phyloP scores from a whole-genome alignment of 1,140 invertebrate species.

The Geopemphigus sp. region DNA sequence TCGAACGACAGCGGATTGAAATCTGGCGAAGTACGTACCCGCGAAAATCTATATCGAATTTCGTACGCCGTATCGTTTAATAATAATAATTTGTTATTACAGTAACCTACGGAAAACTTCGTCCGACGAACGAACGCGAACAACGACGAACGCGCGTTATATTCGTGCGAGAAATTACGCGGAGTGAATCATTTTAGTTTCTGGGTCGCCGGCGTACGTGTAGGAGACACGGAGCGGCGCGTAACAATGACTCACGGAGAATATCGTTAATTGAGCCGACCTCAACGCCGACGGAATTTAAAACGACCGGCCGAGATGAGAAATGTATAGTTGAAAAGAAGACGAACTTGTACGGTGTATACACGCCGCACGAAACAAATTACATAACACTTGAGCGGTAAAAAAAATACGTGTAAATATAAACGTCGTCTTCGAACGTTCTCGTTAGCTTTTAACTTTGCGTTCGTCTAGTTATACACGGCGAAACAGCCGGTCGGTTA shows the following conservation, averaged over 20 bases:
- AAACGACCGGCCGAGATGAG: neutral
- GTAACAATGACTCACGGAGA: conserved; percentile 3
- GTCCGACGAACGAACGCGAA: no score
- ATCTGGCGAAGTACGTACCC: no score
- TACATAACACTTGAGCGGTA: conserved; percentile 13
- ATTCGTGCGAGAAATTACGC: neutral
- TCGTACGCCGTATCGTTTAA: no score
- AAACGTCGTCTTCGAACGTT: neutral
- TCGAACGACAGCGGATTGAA: no score
- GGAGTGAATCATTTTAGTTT: neutral
- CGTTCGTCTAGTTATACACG: neutral
- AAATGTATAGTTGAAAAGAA: conserved; percentile 19
- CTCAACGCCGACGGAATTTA: neutral
- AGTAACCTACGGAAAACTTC: no score
- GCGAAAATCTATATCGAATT: no score
- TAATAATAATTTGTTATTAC: no score
- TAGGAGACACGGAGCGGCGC: neutral
- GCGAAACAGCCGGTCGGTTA: neutral
- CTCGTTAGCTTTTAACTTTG: neutral
- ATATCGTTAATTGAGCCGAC: conserved; percentile 3
- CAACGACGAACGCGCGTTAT: no score
- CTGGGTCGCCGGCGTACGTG: neutral
- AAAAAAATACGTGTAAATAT: neutral
- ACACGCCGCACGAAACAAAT: neutral
- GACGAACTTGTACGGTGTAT: neutral